A percentile compares a stretch with the other conserved stretches of the same genome.
Conservation (phyloP, 1,140 invertebrate species). For the Monochamus saltuarius region DNA sequence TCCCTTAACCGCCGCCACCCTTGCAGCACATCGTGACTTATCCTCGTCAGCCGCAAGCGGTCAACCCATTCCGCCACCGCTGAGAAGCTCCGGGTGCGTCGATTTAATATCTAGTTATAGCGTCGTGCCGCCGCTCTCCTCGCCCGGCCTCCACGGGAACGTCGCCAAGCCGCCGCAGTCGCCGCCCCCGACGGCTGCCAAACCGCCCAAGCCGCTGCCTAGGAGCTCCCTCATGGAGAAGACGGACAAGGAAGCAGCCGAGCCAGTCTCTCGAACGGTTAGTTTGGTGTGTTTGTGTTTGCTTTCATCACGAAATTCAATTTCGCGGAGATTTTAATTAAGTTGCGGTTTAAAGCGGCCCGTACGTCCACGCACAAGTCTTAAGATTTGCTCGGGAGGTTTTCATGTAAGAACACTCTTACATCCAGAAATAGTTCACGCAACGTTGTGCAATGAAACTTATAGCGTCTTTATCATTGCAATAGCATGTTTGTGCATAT, state of each 20-base stretch:
- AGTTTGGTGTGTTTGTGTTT: too few relatives aligned
- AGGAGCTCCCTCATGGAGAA: constrained; percentile 5
- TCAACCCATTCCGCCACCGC: background rate
- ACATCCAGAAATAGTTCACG: too few relatives aligned
- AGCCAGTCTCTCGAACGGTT: background rate
- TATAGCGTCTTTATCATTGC: too few relatives aligned
- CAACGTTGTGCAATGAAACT: too few relatives aligned
- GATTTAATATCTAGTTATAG: constrained; percentile 31
- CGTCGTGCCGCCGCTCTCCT: constrained; percentile 12
- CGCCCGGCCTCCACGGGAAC: background rate
- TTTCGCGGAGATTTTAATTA: background rate
- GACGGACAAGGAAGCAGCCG: background rate
- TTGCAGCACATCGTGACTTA: background rate
- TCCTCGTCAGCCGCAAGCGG: background rate
- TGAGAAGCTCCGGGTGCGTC: constrained; percentile 7
- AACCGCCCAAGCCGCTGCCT: constrained; percentile 11
- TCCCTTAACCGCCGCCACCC: background rate
- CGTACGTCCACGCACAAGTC: too few relatives aligned
- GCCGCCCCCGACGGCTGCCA: constrained; percentile 2
- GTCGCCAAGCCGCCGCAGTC: constrained; percentile 15
- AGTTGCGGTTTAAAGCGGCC: too few relatives aligned
- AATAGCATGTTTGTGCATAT: too few relatives aligned
- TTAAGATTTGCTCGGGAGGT: too few relatives aligned
- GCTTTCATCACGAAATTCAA: too few relatives aligned
- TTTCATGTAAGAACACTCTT: too few relatives aligned